Percentiles rank a stretch among this genome's conserved stretches.
Evolutionary conservation across 2,113 vertebrate species (phyloP).

Genomic region (Herpetotheres cachinnans): DNA sequence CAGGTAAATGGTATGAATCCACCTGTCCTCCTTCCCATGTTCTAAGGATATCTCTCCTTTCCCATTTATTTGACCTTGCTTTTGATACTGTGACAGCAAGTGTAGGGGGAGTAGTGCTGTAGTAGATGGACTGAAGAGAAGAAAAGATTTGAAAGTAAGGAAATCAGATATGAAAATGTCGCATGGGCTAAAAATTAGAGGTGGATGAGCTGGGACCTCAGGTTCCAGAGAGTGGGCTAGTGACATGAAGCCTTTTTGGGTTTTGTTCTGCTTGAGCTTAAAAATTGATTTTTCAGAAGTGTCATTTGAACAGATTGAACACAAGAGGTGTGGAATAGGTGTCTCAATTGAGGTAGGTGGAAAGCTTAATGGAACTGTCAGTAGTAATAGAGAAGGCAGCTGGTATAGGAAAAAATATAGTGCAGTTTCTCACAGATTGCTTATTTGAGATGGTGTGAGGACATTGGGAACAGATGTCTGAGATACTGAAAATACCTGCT

Average conservation of each 20-base stretch:
- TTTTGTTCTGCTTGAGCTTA: background rate
- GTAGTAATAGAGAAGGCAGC: background rate
- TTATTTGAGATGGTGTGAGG: background rate
- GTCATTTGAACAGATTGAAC: background rate
- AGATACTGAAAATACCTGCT: background rate
- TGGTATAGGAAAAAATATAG: background rate
- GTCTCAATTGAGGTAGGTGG: background rate
- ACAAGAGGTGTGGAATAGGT: background rate
- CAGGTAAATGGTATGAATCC: rapidly evolving
- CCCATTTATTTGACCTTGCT: background rate
- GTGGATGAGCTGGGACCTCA: background rate
- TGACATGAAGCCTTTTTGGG: background rate
- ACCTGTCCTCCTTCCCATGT: background rate
- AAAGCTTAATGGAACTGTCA: background rate
- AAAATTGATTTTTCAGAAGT: conserved; percentile 15
- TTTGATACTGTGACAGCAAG: background rate
- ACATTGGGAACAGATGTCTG: conserved; percentile 11
- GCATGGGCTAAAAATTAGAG: background rate
- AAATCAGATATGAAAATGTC: background rate
- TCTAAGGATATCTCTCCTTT: background rate
- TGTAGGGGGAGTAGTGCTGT: background rate
- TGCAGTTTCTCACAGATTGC: background rate
- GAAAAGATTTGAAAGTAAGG: background rate
- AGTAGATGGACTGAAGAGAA: background rate
- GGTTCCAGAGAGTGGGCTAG: background rate